Conservation (phyloP, 2,888 invertebrate species). For the Temnothorax rugatulus region DNA sequence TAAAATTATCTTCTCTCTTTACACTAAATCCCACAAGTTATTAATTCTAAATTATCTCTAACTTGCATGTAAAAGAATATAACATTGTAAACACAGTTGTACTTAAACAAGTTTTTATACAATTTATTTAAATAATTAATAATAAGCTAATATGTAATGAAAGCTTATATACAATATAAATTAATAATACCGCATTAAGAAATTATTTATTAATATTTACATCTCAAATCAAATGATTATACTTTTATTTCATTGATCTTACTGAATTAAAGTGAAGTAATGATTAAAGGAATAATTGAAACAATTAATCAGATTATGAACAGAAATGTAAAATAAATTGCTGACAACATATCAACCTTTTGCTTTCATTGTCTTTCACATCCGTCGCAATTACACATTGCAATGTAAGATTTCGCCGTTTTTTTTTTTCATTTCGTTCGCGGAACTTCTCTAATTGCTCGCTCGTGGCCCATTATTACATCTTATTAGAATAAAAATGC, state of each 20-base stretch:
- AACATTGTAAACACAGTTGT: background rate
- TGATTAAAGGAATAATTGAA: constrained; percentile 3
- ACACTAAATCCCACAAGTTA: background rate
- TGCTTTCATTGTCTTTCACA: background rate
- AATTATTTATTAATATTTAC: background rate
- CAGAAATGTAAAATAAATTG: background rate
- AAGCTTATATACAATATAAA: background rate
- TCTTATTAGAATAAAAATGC: constrained; percentile 19
- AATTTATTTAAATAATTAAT: constrained; percentile 4
- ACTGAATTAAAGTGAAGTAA: constrained; percentile 3
- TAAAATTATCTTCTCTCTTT: background rate
- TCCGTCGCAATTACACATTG: background rate
- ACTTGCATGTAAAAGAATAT: background rate
- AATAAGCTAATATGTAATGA: background rate
- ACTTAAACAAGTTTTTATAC: background rate
- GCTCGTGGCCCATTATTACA: constrained; percentile 4
- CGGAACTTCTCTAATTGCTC: constrained; percentile 28
- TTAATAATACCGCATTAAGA: background rate
- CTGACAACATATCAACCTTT: background rate
- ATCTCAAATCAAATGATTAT: background rate
- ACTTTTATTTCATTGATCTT: background rate
- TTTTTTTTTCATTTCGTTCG: constrained; percentile 19
- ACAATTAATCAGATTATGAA: background rate
- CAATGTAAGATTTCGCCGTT: background rate
- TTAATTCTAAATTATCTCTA: background rate